Percentiles rank a stretch among this genome's conserved stretches.
These are phyloP conservation scores for Camponotus pennsylvanicus DNA, from an alignment of 1,140 invertebrate genomes.

Conservation along the genomic window DNA sequence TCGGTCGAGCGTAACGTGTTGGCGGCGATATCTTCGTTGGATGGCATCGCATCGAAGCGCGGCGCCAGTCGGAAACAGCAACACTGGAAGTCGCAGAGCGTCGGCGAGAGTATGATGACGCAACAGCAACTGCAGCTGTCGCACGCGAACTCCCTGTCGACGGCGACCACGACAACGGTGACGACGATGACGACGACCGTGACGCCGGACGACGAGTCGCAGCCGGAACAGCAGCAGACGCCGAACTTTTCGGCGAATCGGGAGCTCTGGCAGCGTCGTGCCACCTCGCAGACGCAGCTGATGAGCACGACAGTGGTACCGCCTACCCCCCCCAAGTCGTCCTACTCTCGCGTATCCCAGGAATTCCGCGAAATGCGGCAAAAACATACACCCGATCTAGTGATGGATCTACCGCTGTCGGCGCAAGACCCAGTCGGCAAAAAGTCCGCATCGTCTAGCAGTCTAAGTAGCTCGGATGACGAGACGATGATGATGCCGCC, in stretches of 20 bases:
- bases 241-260: slow-evolving; percentile 86
- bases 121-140: slow-evolving; percentile 64
- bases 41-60: slow-evolving; percentile 74
- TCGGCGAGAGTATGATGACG: slow-evolving; percentile 77
- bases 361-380: slow-evolving; percentile 86
- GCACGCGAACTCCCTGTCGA: slow-evolving; percentile 51
- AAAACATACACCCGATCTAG: slow-evolving; percentile 94
- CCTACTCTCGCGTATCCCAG: slow-evolving; percentile 81
- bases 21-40: slow-evolving; percentile 56
- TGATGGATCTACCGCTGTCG: slow-evolving; percentile 93
- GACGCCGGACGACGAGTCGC: slow-evolving; percentile 20
- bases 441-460: slow-evolving; percentile 83
- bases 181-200: not conserved
- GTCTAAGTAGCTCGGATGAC: slow-evolving; percentile 84
- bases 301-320: slow-evolving; percentile 68
- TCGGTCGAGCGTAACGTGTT: slow-evolving; percentile 39
- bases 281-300: slow-evolving; percentile 86
- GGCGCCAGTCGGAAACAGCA: slow-evolving; percentile 80
- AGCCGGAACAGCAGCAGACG: slow-evolving; percentile 65
- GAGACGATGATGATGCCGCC: slow-evolving; percentile 69
- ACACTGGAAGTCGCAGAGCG: slow-evolving; percentile 85
- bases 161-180: slow-evolving; percentile 27
- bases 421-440: slow-evolving; percentile 86
- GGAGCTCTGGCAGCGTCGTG: slow-evolving; percentile 89
- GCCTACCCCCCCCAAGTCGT: slow-evolving; percentile 73